Conservation (phyloP, 2,113 vertebrate species). For the Geococcyx californianus region DNA sequence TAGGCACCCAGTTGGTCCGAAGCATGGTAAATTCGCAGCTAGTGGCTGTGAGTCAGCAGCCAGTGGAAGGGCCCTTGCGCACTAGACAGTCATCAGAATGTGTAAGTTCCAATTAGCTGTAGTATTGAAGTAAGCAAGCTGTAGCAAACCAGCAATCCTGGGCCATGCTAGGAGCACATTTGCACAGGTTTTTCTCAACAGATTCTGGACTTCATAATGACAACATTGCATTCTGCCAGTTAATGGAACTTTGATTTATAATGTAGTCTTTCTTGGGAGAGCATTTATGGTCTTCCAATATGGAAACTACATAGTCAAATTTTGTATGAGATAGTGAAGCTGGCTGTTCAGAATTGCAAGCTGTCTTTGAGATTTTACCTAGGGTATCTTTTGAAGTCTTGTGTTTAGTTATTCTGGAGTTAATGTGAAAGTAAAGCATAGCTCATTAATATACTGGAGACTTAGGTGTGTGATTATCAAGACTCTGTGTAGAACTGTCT, state of each 20-base stretch:
- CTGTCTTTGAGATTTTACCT: not conserved
- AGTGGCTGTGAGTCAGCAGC: constrained; percentile 81
- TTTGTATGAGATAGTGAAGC: not conserved
- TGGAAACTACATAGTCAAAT: not conserved
- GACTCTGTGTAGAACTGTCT: not conserved
- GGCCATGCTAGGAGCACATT: not conserved
- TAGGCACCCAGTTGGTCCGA: constrained; percentile 88
- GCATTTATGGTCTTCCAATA: not conserved
- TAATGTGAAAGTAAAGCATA: not conserved
- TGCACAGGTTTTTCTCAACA: not conserved
- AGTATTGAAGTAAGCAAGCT: not conserved
- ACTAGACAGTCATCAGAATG: constrained; percentile 92
- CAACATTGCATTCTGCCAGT: not conserved
- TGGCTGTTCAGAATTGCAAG: not conserved
- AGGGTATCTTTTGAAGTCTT: not conserved
- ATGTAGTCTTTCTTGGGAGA: not conserved
- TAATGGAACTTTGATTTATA: not conserved
- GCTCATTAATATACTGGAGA: not conserved
- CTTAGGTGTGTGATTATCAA: not conserved
- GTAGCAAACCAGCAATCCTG: not conserved
- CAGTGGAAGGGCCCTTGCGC: constrained; percentile 79
- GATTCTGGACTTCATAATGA: not conserved
- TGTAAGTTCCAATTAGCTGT: constrained; percentile 79
- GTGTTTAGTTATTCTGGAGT: not conserved
- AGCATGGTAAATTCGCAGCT: constrained; percentile 87